Base-by-base conservation (phyloP, 2,113 vertebrate species). In the Dascyllus trimaculatus region DNA sequence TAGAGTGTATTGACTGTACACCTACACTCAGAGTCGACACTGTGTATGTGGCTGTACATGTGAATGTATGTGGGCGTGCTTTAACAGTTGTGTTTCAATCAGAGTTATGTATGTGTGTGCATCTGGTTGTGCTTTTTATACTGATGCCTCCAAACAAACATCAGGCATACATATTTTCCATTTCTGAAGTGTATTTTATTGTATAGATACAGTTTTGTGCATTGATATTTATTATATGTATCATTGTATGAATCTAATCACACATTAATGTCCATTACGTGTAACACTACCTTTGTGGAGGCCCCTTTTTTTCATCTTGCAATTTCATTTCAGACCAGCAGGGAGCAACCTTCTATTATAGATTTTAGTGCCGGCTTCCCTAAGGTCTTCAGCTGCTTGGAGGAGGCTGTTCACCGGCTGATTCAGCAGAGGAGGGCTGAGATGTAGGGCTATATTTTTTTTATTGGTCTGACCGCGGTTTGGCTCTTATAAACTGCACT, bases 311-410 rank as follows among this genome's bases (percentile, higher is more conserved):
- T 4, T 52, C 32, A 15, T 25, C 19, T 35, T 89, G 87, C 70
- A 90, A 21, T 87, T 78, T 22, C 19, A 56, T 57, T 76, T 64
- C 1, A 11, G n/a, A 29, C 86, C 91, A 92, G 86, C 85, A 93
- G 91, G 81, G 77, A 26, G 91, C 67, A 80, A 26, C 81, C 63
- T 87, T 80, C 79, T 71, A 68, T 88, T 63, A 68, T 11, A 29
- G 43, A 78, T 80, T 49, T 29, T 21, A 48, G 19, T 14, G 25
- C 53, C 5, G 2, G 73, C 54, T 53, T n/a, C 4, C 0, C 35
- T 68, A 57, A 82, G 71, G 59, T 59, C 52, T 82, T 59, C 2
- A 60, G 15, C 49, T 67, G 71, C 56, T 77, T 56, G 21, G 19
- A 54, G 60, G 53, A 80, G 77, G 75, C 62, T 69, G 66, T 61